These are phyloP conservation scores for Eupeodes corollae DNA, from an alignment of 1,140 invertebrate genomes.

Conservation along the genomic window DNA sequence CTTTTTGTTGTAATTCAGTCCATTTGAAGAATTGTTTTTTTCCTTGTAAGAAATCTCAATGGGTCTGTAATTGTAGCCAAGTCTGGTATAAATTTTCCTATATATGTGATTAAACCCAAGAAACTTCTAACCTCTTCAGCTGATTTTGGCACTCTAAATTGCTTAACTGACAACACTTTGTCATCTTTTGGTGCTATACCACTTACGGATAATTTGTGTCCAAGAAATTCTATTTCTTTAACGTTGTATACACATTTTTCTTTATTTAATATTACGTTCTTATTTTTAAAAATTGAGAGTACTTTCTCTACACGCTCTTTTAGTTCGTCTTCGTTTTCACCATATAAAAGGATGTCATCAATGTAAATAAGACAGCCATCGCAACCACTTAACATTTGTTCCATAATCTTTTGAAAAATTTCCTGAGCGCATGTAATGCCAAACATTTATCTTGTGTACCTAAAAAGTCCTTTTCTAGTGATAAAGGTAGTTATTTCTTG, in stretches of 20 bases:
- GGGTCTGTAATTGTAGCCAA: conserved; percentile 21
- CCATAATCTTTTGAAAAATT: conserved; percentile 32
- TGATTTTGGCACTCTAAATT: conserved; percentile 10
- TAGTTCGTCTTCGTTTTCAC: too few species aligned
- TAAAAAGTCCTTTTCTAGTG: conserved; percentile 25
- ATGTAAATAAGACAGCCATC: conserved; percentile 19
- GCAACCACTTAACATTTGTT: conserved; percentile 19
- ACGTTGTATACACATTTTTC: conserved; percentile 18
- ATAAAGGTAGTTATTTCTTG: conserved; percentile 32
- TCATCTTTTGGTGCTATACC: too few species aligned
- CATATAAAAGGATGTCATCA: conserved; percentile 32
- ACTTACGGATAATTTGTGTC: too few species aligned
- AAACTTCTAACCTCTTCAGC: too few species aligned
- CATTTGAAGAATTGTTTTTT: conserved; percentile 3
- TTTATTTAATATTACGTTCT: conserved; percentile 17
- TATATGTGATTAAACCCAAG: too few species aligned
- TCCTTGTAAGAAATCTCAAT: conserved; percentile 14
- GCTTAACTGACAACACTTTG: too few species aligned
- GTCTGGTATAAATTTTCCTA: too few species aligned
- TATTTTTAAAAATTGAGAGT: too few species aligned
- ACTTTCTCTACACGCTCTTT: too few species aligned
- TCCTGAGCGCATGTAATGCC: conserved; percentile 29
- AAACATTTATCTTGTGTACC: conserved; percentile 29
- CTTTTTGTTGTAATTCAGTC: conserved; percentile 7
- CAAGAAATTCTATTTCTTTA: too few species aligned